Evolutionary conservation across 2,113 vertebrate species (phyloP).

Genomic region (Centropristis striata): DNA sequence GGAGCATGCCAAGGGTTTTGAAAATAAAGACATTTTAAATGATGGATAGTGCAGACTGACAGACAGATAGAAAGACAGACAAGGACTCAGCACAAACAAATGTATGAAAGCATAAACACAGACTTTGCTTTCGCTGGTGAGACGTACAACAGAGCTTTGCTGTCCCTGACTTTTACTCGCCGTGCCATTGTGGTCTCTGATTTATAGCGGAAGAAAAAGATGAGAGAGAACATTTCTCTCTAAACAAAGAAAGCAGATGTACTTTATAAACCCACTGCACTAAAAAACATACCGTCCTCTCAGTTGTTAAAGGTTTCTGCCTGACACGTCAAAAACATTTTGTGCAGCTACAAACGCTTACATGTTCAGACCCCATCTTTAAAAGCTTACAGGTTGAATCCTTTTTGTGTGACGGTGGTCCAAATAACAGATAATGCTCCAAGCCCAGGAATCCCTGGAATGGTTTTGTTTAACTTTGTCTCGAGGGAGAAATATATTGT

Average conservation of each 20-base stretch:
- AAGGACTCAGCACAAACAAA: slow-evolving; percentile 68
- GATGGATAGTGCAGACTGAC: slow-evolving; percentile 55
- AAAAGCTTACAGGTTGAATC: slow-evolving; percentile 67
- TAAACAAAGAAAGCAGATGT: slow-evolving; percentile 87
- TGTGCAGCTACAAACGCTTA: slow-evolving; percentile 41
- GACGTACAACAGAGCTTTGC: slow-evolving; percentile 63
- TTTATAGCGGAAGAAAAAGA: slow-evolving; percentile 78
- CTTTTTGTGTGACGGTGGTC: slow-evolving; percentile 72
- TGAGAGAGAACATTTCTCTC: slow-evolving; percentile 77
- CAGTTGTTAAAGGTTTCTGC: slow-evolving; percentile 59
- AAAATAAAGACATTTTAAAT: slow-evolving; percentile 66
- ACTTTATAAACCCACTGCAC: slow-evolving; percentile 75
- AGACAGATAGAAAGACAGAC: slow-evolving; percentile 51
- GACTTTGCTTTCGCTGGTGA: slow-evolving; percentile 54
- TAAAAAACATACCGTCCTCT: slow-evolving; percentile 74
- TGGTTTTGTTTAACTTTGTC: slow-evolving; percentile 83
- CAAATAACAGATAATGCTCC: slow-evolving; percentile 80
- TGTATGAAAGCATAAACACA: slow-evolving; percentile 74
- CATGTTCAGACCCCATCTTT: slow-evolving; percentile 60
- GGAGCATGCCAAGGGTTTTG: slow-evolving; percentile 40
- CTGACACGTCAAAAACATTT: slow-evolving; percentile 58
- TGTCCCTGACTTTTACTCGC: slow-evolving; percentile 75
- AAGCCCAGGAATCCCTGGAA: slow-evolving; percentile 81
- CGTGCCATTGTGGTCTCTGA: slow-evolving; percentile 77
- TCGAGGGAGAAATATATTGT: slow-evolving; percentile 81